Base-by-base conservation (phyloP, 2,888 invertebrate genomes). In the Hypercompe scribonia region DNA sequence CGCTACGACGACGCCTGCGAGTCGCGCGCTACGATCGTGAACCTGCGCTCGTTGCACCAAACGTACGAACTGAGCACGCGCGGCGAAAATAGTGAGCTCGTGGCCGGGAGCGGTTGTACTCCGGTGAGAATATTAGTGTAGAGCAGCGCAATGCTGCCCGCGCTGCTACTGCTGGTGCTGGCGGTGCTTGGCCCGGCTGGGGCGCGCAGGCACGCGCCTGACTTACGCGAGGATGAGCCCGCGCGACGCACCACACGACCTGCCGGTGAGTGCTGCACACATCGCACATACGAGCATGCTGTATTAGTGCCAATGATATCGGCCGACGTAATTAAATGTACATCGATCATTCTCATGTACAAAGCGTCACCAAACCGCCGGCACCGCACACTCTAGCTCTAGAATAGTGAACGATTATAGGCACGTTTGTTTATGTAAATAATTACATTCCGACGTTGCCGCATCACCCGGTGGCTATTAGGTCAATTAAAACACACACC, bases 181-280 rank as follows among this genome's bases (percentile, higher is more conserved):
- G 90, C 88, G 86, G 89, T 89, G 86, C 86, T 88, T 87, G 88
- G 85, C 83, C 91, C 91, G 79, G 92, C 88, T 73, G 88, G 86
- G 72, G 93, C 94, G 82, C 94, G 97, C 86, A 96, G 96, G 86
- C 96, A 96, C 90, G 96, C 97, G 85, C 97, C 97, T 81, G 94
- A 96, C 83, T 94, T 97, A 88, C 94, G 96, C 76, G 97, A 97
- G 91, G 97, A 97, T 91, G 96, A 97, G 87, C 97, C 97, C 91
- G 96, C 96, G 82, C 96, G 97, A 71, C 96, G 97, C 86, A 96
- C 96, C 89, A 95, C 95, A 84, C 95, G 97, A 81, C 96, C 97
- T 87, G 97, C 97, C 93, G 97, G 97, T 97, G 93, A 97, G 97
- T 96, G 83, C 87, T 95, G 94, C 88, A 91, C 91, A 76, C 92